These are phyloP conservation scores for Pantala flavescens DNA, from an alignment of 1,140 invertebrate genomes.

Conservation along the genomic window DNA sequence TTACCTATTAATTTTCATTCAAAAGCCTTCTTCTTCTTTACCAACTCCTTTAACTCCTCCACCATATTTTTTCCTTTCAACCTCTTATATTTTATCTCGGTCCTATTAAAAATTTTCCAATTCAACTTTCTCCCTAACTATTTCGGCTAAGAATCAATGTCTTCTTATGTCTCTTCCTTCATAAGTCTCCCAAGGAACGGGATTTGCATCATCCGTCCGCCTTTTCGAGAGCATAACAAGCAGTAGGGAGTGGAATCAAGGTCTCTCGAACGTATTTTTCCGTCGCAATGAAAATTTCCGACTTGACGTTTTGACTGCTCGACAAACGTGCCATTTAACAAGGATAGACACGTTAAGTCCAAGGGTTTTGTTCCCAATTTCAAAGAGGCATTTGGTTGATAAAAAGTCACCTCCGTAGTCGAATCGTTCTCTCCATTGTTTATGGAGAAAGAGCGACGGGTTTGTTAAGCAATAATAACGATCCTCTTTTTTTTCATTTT, in stretches of 20 bases:
- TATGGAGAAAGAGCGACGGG: too few species aligned
- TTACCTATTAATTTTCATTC: constrained; percentile 4
- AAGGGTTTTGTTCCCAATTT: neutral
- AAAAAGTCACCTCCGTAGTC: too few species aligned
- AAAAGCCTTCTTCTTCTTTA: neutral
- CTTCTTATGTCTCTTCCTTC: neutral
- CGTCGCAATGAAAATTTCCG: neutral
- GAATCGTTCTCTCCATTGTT: too few species aligned
- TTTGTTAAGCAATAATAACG: too few species aligned
- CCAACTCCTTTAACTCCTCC: neutral
- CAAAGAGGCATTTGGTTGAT: too few species aligned
- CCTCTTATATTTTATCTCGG: neutral
- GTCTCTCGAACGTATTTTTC: neutral
- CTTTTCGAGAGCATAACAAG: neutral
- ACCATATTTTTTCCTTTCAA: neutral
- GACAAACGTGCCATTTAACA: neutral
- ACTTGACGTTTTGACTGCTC: neutral
- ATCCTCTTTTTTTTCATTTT: too few species aligned
- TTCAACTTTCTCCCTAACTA: neutral
- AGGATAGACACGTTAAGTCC: neutral
- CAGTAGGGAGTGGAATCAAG: neutral
- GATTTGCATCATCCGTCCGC: neutral
- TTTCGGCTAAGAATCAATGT: neutral
- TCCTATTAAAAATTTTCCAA: neutral
- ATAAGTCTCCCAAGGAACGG: neutral